Conservation (phyloP, 2,888 invertebrate species). For the Eupithecia pulchellata region DNA sequence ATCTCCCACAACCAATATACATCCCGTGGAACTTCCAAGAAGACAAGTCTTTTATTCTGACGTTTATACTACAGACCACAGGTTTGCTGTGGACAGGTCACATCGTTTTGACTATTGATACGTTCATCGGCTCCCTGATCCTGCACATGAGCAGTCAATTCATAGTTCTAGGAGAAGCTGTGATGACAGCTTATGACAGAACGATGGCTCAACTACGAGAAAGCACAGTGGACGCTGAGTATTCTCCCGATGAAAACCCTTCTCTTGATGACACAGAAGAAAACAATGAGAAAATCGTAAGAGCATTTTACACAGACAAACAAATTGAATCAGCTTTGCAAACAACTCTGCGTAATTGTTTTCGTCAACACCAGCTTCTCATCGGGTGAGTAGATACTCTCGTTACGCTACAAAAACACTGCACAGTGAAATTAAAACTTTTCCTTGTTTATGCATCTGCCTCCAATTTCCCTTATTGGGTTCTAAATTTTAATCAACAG, state of each 20-base stretch:
- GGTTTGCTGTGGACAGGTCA: slow-evolving; percentile 80
- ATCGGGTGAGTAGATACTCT: slow-evolving; percentile 62
- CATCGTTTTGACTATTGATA: slow-evolving; percentile 79
- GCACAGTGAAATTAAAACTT: slow-evolving; percentile 37
- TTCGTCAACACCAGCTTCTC: slow-evolving; percentile 75
- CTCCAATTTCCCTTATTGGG: slow-evolving; percentile 38
- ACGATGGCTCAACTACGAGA: slow-evolving; percentile 60
- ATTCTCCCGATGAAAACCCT: background rate
- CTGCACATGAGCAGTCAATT: slow-evolving; percentile 79
- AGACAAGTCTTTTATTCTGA: slow-evolving; percentile 66
- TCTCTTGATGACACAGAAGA: slow-evolving; percentile 42
- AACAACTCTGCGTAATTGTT: slow-evolving; percentile 63
- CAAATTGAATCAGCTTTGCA: slow-evolving; percentile 69
- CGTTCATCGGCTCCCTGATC: slow-evolving; percentile 76
- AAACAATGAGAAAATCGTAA: slow-evolving; percentile 58
- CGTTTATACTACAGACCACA: slow-evolving; percentile 72
- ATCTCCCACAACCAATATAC: slow-evolving; percentile 76
- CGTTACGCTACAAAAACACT: slow-evolving; percentile 32
- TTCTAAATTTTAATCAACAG: slow-evolving; percentile 53
- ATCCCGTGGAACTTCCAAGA: slow-evolving; percentile 79
- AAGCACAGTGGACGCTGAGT: background rate
- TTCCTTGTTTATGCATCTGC: slow-evolving; percentile 47
- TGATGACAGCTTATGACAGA: slow-evolving; percentile 70
- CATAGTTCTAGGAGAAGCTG: slow-evolving; percentile 68
- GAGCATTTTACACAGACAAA: slow-evolving; percentile 55